Evolutionary conservation across 2,113 vertebrate species (phyloP).

Genomic region (Erythrocercus mccallii): DNA sequence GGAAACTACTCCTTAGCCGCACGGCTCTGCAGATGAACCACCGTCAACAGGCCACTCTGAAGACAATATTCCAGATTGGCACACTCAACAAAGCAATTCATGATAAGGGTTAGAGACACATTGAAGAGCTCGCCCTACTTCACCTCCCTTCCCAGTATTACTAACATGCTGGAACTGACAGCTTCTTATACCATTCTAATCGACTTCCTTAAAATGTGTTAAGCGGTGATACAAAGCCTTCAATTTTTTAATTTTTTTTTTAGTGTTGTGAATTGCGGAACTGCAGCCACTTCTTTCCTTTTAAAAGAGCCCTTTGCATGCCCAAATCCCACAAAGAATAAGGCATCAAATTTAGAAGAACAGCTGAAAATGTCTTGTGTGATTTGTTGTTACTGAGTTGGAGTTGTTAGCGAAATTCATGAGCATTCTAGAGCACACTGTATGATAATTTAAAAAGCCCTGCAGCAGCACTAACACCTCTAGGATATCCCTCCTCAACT

Average conservation of each 20-base stretch:
- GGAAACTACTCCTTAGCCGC: not conserved
- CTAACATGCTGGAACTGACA: not conserved
- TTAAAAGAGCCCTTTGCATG: not conserved
- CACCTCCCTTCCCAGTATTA: not conserved
- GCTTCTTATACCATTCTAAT: not conserved
- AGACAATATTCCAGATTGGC: not conserved
- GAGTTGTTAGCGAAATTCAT: not conserved
- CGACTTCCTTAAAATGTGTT: not conserved
- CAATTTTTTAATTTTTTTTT: not conserved
- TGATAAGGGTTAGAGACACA: not conserved
- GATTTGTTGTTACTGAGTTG: slow-evolving; percentile 12
- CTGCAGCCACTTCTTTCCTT: not conserved
- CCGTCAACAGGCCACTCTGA: not conserved
- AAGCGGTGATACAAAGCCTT: not conserved
- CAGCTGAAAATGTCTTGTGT: not conserved
- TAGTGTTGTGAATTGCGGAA: not conserved
- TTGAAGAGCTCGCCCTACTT: not conserved
- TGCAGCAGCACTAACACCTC: not conserved
- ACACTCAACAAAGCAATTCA: not conserved
- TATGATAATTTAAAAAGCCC: not conserved
- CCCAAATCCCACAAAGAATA: not conserved
- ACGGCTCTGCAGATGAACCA: not conserved
- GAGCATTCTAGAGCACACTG: not conserved
- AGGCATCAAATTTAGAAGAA: not conserved
- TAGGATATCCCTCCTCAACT: not conserved